Evolutionary conservation across 2,113 vertebrate species (phyloP).

Genomic region (Odontesthes bonariensis): DNA sequence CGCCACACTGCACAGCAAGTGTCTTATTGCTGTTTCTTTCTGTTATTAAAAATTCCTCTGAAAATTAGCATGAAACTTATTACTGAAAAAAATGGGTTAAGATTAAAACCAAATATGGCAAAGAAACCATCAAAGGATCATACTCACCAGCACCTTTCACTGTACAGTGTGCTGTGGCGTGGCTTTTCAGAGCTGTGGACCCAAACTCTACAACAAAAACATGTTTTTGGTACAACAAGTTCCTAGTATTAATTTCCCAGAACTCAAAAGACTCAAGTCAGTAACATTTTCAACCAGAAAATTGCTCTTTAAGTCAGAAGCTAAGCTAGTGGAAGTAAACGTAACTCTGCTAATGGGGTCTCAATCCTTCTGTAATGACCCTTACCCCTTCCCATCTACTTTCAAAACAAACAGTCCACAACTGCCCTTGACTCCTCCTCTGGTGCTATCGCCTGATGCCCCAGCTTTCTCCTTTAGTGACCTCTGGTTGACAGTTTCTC

Average conservation of each 20-base stretch:
- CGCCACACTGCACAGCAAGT: no score
- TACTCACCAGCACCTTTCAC: no score
- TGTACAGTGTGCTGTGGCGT: no score
- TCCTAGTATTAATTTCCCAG: neutral
- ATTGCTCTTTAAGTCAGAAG: slow-evolving; percentile 56
- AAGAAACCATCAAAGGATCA: no score
- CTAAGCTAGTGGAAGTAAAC: slow-evolving; percentile 73
- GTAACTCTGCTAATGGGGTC: slow-evolving; percentile 75
- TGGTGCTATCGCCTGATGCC: slow-evolving; percentile 57
- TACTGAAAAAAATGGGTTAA: no score
- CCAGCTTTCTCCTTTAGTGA: slow-evolving; percentile 62
- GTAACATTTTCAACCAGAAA: slow-evolving; percentile 31
- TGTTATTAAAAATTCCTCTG: no score
- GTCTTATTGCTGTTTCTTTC: no score
- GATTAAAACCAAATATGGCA: no score
- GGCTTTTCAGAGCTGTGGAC: no score
- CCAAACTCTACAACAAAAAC: no score
- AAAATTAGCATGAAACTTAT: no score
- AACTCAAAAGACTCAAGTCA: slow-evolving; percentile 7
- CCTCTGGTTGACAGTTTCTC: slow-evolving; percentile 73
- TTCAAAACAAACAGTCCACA: slow-evolving; percentile 70
- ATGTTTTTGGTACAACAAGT: neutral
- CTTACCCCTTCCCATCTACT: slow-evolving; percentile 57
- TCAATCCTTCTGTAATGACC: slow-evolving; percentile 66
- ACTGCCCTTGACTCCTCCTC: slow-evolving; percentile 80